Conservation (phyloP, 2,113 vertebrate genomes). For the Eira barbara region DNA sequence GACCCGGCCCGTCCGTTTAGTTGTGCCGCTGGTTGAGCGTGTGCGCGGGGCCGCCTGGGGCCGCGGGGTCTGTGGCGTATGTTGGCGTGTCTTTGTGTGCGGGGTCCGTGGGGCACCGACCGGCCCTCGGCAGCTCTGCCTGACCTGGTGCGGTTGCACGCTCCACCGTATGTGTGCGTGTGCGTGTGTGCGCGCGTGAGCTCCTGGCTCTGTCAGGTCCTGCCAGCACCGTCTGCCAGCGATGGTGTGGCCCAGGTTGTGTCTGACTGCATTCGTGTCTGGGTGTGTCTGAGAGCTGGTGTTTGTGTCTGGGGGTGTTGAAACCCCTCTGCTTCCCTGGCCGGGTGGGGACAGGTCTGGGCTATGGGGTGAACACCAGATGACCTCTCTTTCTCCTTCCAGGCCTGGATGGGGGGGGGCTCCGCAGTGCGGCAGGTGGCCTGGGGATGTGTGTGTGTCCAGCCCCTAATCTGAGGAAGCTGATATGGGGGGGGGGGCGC, state of each 20-base stretch:
- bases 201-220: not conserved
- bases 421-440: conserved; percentile 30
- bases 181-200: not conserved
- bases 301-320: not conserved
- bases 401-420: conserved; percentile 16
- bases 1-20: not conserved
- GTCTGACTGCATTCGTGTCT: not conserved
- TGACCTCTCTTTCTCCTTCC: conserved; percentile 74
- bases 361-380: not conserved
- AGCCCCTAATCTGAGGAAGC: not conserved
- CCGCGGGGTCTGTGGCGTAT: conserved; percentile 24
- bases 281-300: conserved; percentile 27
- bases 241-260: not conserved
- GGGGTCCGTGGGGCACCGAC: not conserved
- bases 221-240: not conserved
- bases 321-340: not conserved
- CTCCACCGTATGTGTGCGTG: not conserved
- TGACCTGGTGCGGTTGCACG: conserved; percentile 4
- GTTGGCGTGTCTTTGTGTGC: conserved; percentile 42
- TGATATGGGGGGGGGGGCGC: not conserved
- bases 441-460: not conserved
- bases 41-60: not conserved
- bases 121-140: not conserved
- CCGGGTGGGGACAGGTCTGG: not conserved
- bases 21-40: not conserved